Evolutionary conservation across 2,113 vertebrate genomes (phyloP).

Genomic region (Myodes glareolus): DNA sequence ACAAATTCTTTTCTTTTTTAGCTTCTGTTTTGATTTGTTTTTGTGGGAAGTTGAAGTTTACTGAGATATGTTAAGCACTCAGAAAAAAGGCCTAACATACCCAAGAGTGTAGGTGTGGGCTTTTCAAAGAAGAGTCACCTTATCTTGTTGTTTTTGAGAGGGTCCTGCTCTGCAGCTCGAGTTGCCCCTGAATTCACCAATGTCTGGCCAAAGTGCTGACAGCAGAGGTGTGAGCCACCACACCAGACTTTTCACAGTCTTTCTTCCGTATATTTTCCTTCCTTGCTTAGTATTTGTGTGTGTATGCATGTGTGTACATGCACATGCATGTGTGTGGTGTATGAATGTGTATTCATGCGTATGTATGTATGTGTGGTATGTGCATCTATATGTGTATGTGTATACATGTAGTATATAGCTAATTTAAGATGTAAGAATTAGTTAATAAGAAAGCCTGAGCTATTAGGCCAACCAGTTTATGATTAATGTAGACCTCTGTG

Average conservation of each 20-base stretch:
- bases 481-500: no score
- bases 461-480: no score
- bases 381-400: background rate
- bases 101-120: background rate
- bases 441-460: no score
- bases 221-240: background rate
- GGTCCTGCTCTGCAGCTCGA: background rate
- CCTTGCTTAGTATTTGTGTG: background rate
- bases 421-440: no score
- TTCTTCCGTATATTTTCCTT: background rate
- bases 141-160: background rate
- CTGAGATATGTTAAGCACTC: background rate
- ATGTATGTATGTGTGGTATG: background rate
- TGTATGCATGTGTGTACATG: background rate
- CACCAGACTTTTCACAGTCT: background rate
- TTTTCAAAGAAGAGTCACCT: background rate
- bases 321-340: background rate
- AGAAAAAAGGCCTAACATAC: background rate
- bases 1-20: background rate
- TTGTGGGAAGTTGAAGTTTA: background rate
- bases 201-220: background rate
- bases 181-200: background rate
- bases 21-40: background rate
- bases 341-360: background rate
- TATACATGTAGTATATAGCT: no score